These are phyloP conservation scores for Sarcophilus harrisii DNA, from an alignment of 2,797 vertebrate genomes.

Conservation along the genomic window DNA sequence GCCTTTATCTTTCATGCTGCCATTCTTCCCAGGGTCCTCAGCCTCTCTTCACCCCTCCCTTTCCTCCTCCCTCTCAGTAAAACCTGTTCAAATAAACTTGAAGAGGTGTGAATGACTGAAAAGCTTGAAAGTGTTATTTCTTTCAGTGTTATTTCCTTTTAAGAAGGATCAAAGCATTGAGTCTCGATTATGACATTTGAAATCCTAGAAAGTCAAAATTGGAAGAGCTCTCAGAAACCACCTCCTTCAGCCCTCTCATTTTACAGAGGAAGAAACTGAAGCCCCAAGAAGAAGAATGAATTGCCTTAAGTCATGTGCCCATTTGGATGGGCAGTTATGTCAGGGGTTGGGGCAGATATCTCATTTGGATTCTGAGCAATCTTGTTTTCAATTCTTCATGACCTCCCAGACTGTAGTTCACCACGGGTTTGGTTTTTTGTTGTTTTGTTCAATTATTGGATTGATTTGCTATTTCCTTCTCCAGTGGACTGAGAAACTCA, in stretches of 20 bases:
- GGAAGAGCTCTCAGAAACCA: background rate
- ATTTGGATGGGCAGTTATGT: background rate
- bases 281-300: background rate
- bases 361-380: background rate
- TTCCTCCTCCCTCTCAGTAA: background rate
- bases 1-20: background rate
- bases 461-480: background rate
- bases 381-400: background rate
- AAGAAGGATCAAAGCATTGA: background rate
- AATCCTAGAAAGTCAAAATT: background rate
- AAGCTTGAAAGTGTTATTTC: background rate
- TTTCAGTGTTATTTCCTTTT: background rate
- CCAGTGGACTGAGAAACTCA: background rate
- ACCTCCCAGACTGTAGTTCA: background rate
- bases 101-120: background rate
- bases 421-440: background rate
- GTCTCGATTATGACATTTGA: background rate
- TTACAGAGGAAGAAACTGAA: background rate
- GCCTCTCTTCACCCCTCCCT: background rate
- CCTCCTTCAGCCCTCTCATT: background rate
- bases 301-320: background rate
- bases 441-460: background rate
- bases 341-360: background rate
- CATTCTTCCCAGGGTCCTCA: background rate
- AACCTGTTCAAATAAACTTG: background rate